Percentiles rank a stretch among this genome's conserved stretches.
Conservation (phyloP, 1,140 invertebrate species). For the Micrasema longulum region DNA sequence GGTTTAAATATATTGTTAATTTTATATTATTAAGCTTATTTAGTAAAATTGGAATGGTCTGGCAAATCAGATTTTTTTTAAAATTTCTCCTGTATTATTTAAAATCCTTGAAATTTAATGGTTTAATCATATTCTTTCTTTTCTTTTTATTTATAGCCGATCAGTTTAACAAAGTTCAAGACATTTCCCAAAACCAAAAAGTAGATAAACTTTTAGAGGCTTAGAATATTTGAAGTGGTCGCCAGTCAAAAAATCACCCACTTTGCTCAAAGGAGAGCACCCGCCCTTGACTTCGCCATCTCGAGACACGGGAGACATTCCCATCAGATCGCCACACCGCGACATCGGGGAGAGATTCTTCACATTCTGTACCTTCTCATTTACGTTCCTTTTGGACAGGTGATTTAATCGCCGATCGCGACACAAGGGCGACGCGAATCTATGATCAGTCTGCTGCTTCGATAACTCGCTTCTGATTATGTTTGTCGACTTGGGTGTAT, state of each 20-base stretch:
- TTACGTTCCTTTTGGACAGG: constrained; percentile 7
- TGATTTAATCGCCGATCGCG: constrained; percentile 35
- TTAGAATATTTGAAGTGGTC: constrained; percentile 23
- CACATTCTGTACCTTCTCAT: constrained; percentile 21
- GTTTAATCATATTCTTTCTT: background rate
- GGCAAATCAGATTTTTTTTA: too few species aligned
- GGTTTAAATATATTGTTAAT: too few species aligned
- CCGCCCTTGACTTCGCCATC: background rate
- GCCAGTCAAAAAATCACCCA: constrained; percentile 27
- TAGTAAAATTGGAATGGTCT: too few species aligned
- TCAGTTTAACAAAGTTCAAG: too few species aligned
- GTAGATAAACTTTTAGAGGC: background rate
- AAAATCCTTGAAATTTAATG: too few species aligned
- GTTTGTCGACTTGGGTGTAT: constrained; percentile 26
- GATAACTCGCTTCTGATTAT: constrained; percentile 16
- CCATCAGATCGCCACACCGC: constrained; percentile 50
- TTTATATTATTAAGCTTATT: too few species aligned
- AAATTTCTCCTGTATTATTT: too few species aligned
- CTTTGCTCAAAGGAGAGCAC: background rate
- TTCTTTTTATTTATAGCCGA: constrained; percentile 40
- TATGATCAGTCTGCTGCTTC: constrained; percentile 8
- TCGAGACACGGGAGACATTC: constrained; percentile 44
- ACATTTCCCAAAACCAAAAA: background rate
- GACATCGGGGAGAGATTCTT: constrained; percentile 53
- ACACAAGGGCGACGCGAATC: constrained; percentile 19